Evolutionary conservation across 2,797 vertebrate species (phyloP), one percentile per base, ranked within the genome.

Genomic region (Eospalax fontanierii): DNA sequence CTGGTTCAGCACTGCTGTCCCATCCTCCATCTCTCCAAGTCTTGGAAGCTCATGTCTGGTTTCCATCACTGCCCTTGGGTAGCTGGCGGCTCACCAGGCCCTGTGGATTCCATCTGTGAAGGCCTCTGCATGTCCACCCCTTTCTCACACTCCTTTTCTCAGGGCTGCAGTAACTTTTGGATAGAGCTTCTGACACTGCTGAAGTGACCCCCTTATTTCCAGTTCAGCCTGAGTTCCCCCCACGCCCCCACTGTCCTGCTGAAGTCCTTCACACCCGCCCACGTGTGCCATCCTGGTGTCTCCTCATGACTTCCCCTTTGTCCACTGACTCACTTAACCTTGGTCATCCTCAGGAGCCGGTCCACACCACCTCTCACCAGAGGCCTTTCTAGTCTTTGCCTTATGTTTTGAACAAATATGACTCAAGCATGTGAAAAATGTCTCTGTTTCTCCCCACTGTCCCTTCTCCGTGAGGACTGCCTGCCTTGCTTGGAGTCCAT

Each of bases 401-500:
- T 38, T 30, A 8, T 33, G 57, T 70, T 80, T 50, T 54, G 19
- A 80, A 43, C 24, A 70, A 16, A 2, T 8, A 28, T n/a, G 79
- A 12, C 30, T 57, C 71, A 63, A 63, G 18, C 9, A 26, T 70
- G 70, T 68, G 75, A 59, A 68, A 30, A 66, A 73, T 66, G 61
- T 4, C 18, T 61, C 0, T 0, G 1, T 78, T 73, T 65, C 75
- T 85, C 35, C 16, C 15, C 46, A 46, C 14, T 24, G 35, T 74
- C 22, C 30, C 30, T 89, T 82, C 24, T 59, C 30, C 7, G 1
- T 66, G 70, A 30, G 70, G 26, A 43, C 26, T 74, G 54, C 4
- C 24, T 0, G 11, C 15, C 7, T 11, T 2, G 5, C 5, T 15
- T 57, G 33, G 40, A 74, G n/a, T 70, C 11, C 0, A 2, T 10